A percentile compares a stretch with the other conserved stretches of the same genome.
These are phyloP conservation scores for Orthosia incerta DNA, from an alignment of 2,888 invertebrate genomes.

Conservation along the genomic window DNA sequence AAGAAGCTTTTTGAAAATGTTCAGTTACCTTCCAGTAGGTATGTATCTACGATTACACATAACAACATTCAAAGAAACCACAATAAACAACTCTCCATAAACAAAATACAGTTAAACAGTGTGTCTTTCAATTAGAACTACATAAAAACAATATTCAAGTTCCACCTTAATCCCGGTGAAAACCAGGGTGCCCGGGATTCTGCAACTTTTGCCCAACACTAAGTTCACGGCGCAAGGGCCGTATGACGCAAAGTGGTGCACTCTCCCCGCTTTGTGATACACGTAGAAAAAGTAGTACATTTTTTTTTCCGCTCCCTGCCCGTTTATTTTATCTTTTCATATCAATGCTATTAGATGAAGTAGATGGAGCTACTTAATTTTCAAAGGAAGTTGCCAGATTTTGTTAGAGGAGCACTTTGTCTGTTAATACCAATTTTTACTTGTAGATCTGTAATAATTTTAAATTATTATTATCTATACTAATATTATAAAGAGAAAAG, in stretches of 20 bases:
- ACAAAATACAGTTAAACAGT: not conserved
- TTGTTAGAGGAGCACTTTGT: slow-evolving; percentile 40
- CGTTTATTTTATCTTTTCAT: slow-evolving; percentile 53
- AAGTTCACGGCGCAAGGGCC: slow-evolving; percentile 56
- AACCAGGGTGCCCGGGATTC: slow-evolving; percentile 25
- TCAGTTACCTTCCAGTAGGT: no score
- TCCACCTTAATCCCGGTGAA: slow-evolving; percentile 15
- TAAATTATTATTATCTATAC: no score
- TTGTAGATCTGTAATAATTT: not conserved
- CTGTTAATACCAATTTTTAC: slow-evolving; percentile 3
- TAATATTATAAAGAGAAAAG: no score
- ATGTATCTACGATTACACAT: no score
- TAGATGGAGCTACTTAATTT: slow-evolving; percentile 38
- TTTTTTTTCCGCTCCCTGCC: slow-evolving; percentile 33
- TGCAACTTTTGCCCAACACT: slow-evolving; percentile 42
- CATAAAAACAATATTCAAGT: slow-evolving; percentile 6
- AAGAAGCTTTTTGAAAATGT: no score
- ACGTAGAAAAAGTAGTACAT: slow-evolving; percentile 63
- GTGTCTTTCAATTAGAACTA: slow-evolving; percentile 15
- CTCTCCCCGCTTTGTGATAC: slow-evolving; percentile 63
- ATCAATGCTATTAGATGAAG: slow-evolving; percentile 48
- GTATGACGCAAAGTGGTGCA: slow-evolving; percentile 65
- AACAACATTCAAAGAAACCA: no score
- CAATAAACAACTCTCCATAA: not conserved
- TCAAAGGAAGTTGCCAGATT: slow-evolving; percentile 33